Evolutionary conservation across 2,888 invertebrate species (phyloP), one percentile per base, ranked within the genome.

Genomic region (Drosophila setosimentum): DNA sequence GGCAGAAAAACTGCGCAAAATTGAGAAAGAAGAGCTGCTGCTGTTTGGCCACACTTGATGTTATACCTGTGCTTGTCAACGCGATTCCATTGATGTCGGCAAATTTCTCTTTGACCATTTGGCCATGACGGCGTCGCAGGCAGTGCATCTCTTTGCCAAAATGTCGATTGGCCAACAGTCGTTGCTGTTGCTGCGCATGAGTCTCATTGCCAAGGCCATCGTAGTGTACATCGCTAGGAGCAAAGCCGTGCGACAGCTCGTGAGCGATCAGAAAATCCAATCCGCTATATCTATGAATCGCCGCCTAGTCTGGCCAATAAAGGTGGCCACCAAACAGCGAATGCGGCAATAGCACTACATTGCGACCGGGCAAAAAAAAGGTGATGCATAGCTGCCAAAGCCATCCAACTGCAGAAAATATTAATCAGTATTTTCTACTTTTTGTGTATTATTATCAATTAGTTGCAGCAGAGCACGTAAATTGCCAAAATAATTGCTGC

Each of bases 1-100:
- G 58, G 58, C 83, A 83, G 37, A 88, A 88, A 54, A 74, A 80
- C 29, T 86, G 83, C 0, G 83, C 83, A 29, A 83, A 68, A 60
- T 80, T 83, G 0, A 72, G 35, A 11, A 86, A 88, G 69, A 83
- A 83, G 0, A 40, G 49, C 42, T 62, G 79, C n/a, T 27, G 37
- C 11, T 24, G 11, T 2, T 33, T 33, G 33, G 13, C 13, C 3
- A 2, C 30, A 30, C 30, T 30, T 30, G 30, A 30, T 30, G 30
- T 10, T 8, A 8, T 35, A 16, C 8, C 37, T 3, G 18, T 37
- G 40, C 0, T n/a, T 24, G n/a, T 86, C 70, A 83, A 8, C 1
- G 55, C 54, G 21, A 83, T 33, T 0, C 83, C 83, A 49, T 72
- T 80, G 7, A 67, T 10, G 30, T 83, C 83, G 24, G 83, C 73